phyloP scores from a whole-genome alignment of 92 coral and sea anemone genomes.

The Hydrozoanthus gracilis region DNA sequence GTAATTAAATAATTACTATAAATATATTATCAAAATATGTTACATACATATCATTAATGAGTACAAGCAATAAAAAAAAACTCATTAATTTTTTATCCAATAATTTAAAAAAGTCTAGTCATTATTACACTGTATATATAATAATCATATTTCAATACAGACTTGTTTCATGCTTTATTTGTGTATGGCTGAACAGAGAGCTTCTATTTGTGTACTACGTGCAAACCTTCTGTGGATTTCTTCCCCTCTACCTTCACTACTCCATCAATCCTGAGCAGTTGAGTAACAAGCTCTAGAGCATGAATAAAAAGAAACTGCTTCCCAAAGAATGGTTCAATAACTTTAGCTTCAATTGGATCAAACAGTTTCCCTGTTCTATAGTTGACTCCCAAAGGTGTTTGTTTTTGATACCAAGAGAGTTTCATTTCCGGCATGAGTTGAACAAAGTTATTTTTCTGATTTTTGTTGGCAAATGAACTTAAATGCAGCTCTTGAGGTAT shows the following conservation, averaged over 20 bases:
- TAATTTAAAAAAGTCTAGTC: too few species aligned
- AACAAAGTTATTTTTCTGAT: slow-evolving; percentile 52
- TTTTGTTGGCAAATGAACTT: slow-evolving; percentile 61
- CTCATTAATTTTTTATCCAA: too few species aligned
- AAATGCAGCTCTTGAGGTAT: slow-evolving; percentile 70
- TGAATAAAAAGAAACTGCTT: slow-evolving; percentile 69
- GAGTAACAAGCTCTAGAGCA: slow-evolving; percentile 73
- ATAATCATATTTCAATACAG: too few species aligned
- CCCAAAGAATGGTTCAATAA: slow-evolving; percentile 76
- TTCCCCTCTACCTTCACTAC: slow-evolving; percentile 1
- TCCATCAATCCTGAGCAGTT: slow-evolving; percentile 76
- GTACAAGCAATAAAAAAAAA: too few species aligned
- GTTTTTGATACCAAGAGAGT: slow-evolving; percentile 58
- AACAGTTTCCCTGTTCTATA: slow-evolving; percentile 62
- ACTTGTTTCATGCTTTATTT: too few species aligned
- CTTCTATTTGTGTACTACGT: neutral
- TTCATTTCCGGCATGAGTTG: slow-evolving; percentile 50
- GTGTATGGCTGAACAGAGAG: neutral
- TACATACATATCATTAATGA: too few species aligned
- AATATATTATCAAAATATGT: too few species aligned
- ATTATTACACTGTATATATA: too few species aligned
- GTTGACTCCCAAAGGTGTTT: slow-evolving; percentile 63
- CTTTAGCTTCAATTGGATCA: slow-evolving; percentile 49
- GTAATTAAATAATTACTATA: too few species aligned
- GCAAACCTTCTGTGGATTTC: neutral